Conservation (phyloP, 2,797 vertebrate genomes). For the Siniperca scherzeri region DNA sequence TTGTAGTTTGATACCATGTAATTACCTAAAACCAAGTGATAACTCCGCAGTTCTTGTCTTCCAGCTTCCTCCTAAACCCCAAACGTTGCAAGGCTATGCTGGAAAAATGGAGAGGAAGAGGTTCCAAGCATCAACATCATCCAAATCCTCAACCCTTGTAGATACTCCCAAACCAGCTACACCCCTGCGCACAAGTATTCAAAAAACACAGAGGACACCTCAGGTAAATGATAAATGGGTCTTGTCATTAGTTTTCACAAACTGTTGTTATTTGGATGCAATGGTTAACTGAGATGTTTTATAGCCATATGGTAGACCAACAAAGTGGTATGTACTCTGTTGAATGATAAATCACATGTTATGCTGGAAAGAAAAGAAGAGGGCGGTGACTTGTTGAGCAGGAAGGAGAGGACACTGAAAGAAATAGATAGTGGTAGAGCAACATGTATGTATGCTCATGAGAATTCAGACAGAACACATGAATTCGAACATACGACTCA, state of each 20-base stretch:
- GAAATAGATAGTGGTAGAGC: conserved; percentile 51
- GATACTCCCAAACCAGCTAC: conserved; percentile 63
- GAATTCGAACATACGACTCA: conserved; percentile 15
- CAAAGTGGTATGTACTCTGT: not conserved
- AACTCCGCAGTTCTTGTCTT: conserved; percentile 36
- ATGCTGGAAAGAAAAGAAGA: conserved; percentile 2
- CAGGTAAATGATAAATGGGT: conserved; percentile 67
- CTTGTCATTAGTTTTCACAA: not conserved
- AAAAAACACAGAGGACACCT: conserved; percentile 69
- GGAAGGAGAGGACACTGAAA: conserved; percentile 71
- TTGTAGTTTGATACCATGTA: conserved; percentile 5
- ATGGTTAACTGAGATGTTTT: not conserved
- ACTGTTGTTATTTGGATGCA: not conserved
- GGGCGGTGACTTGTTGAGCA: conserved; percentile 56
- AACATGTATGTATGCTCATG: conserved; percentile 14
- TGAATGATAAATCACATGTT: conserved; percentile 33
- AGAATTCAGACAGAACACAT: conserved; percentile 13
- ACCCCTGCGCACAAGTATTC: conserved; percentile 59
- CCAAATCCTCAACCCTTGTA: conserved; percentile 52
- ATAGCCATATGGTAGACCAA: not conserved
- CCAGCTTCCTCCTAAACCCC: conserved; percentile 90
- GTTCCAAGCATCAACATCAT: conserved; percentile 27
- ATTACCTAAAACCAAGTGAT: conserved; percentile 9
- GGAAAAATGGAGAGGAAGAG: conserved; percentile 74
- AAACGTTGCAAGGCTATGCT: conserved; percentile 80